phyloP scores from a whole-genome alignment of 1,140 invertebrate genomes.

The Drosophila setifemur region DNA sequence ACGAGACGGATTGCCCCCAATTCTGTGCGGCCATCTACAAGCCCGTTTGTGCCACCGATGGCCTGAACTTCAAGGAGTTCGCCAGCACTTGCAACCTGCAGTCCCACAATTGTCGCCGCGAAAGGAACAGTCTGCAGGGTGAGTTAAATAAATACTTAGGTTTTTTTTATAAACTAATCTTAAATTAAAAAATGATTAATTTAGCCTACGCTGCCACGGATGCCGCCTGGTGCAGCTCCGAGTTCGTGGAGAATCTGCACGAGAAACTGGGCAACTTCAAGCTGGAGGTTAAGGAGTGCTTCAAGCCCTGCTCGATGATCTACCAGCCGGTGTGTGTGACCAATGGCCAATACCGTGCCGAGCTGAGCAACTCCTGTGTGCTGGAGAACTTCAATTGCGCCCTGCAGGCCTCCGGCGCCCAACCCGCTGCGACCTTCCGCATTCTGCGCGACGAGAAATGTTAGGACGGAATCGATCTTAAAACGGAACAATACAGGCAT shows the following conservation, averaged over 20 bases:
- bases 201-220: conserved; percentile 58
- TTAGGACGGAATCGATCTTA: conserved; percentile 8
- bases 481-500: conserved; percentile 32
- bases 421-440: conserved; percentile 33
- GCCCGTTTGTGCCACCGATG: conserved; percentile 68
- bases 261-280: conserved; percentile 54
- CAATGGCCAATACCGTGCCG: conserved; percentile 69
- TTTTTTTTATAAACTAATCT: neutral
- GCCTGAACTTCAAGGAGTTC: conserved; percentile 66
- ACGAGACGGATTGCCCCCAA: conserved; percentile 59
- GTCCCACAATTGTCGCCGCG: conserved; percentile 62
- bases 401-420: conserved; percentile 27
- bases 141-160: conserved; percentile 1
- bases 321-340: conserved; percentile 71
- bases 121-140: conserved; percentile 45
- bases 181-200: neutral
- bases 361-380: conserved; percentile 57
- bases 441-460: conserved; percentile 44
- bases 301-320: conserved; percentile 77
- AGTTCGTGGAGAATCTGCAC: conserved; percentile 55
- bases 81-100: conserved; percentile 60
- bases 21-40: conserved; percentile 61
- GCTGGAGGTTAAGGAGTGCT: conserved; percentile 45
- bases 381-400: conserved; percentile 69
- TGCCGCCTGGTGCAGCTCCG: conserved; percentile 71